Evolutionary conservation across 2,113 vertebrate genomes (phyloP), one percentile per base, ranked within the genome.

Genomic region (Fregetta grallaria): DNA sequence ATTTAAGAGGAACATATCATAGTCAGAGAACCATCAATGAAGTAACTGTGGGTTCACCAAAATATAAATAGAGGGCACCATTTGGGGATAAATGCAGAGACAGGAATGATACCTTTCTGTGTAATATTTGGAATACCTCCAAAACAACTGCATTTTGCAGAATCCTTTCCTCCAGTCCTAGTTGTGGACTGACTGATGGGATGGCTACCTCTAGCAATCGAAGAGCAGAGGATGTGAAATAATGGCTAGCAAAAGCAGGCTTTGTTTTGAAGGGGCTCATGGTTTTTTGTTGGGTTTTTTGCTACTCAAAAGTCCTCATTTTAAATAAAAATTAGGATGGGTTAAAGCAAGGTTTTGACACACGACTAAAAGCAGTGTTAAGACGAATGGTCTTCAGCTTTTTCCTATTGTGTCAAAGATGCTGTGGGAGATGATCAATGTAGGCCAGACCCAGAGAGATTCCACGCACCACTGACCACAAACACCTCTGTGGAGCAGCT

Each of bases 21-120:
- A 88, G 74, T 62, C 92, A 88, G 53, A 95, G 82, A 50, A 45
- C 71, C 66, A 76, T 92, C 96, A 91, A 50, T 76, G 86, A 83
- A 96, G 53, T 68, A 92, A 74, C 79, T 92, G 79, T 93, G 70
- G 50, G 17, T 70, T 92, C 86, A 67, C 26, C 38, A 92, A 96
- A 92, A 88, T 73, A 79, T 65, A 96, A 91, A 95, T 63, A 82
- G 67, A 76, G n/a, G 53, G 25, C 52, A 82, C 36, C 15, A 0
- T 68, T 79, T 45, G 8, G 45, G 45, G 67, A 91, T 72, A 91
- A 81, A 89, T 11, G 0, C 38, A 90, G 73, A 65, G 38, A 50
- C n/a, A 36, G 66, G n/a, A 95, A 79, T 30, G 49, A 65, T 73
- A 66, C 49, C 62, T 94, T 80, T 90, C 55, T 32, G 5, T 62